Base-by-base conservation (phyloP, 2,797 vertebrate species). In the Avahi laniger region DNA sequence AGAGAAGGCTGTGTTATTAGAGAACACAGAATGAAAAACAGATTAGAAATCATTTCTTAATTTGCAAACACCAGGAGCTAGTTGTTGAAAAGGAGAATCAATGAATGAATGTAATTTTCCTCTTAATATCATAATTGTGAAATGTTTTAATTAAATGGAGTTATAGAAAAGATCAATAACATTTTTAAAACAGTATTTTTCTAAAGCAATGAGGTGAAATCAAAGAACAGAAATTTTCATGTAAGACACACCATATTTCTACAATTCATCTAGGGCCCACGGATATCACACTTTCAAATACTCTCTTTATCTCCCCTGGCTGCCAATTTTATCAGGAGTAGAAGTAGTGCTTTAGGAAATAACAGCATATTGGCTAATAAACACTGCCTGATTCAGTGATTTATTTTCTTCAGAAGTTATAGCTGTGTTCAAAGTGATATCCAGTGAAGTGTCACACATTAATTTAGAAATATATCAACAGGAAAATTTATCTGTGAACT, bases 341-440 rank as follows among this genome's bases (percentile, higher is more conserved):
- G 79, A 89, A 95, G 57, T 0, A 33, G 41, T 30, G 86, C 91
- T 93, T 95, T 69, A 96, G 89, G 89, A 97, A 96, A 82, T 82
- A 87, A 89, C 85, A 86, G 81, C 78, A 88, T 81, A 65, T 14
- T 22, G 87, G 88, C 87, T 97, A 96, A 97, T 96, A 97, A 96
- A 95, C 87, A 76, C 78, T 43, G 91, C 86, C 94, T 89, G 78
- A 92, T 82, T 91, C 70, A 0, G 22, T 85, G 92, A 89, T 94
- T 97, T 97, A 94, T 94, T 90, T 97, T 78, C 91, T 88, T 97
- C 90, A 83, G 84, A 97, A 79, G 78, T 93, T 96, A 95, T 85
- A 54, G 70, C 93, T 80, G 57, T 93, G 28, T 91, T 96, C 94
- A 90, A 75, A 96, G 65, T 93, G 95, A 96, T 83, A 89, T 48